Base-by-base conservation (phyloP, 1,140 invertebrate species). In the Hyphantria cunea region DNA sequence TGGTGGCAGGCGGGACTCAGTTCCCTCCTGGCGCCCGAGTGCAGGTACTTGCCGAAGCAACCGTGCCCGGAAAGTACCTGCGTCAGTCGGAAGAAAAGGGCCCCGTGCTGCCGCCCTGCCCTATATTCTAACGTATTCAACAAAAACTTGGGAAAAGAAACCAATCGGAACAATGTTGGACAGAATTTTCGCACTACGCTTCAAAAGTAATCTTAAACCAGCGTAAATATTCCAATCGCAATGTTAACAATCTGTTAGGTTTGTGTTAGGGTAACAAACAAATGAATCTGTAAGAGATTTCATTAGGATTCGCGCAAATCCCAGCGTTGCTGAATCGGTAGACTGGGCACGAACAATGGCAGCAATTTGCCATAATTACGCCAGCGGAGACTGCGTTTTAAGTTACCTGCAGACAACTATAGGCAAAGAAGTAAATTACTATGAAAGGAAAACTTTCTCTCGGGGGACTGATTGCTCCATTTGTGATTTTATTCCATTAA, bases 291-390 rank as follows among this genome's bases (percentile, higher is more conserved):
- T 15, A 15, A 42, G 25, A 49, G 55, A 60, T 60, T 50, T 60
- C 56, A 60, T 60, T 51, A 60, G 56, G 13, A 33, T 15, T 34
- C 9, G 33, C 37, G 17, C 31, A 58, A 32, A 11, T 44, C 33
- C 33, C 55, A 37, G 14, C 33, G 13, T 32, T 11, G 48, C 34
- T 32, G 60, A 66, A 61, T 60, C 56, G 44, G 50, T 44, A 55
- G 34, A 56, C 45, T 51, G 58, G 25, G 13, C 15, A 39, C 33
- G 49, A 59, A 70, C 68, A 70, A 70, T 66, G 64, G 60, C 39
- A 63, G 64, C 68, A 70, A 70, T 80, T 80, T 79, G 76, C 68
- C 69, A 71, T 76, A 76, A 81, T 79, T 78, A 81, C 74, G 69
- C 51, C 53, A 59, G 52, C 48, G 34, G 33, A 50, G 56, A 52